phyloP scores from a whole-genome alignment of 2,888 invertebrate genomes.

The Netelia inedita region DNA sequence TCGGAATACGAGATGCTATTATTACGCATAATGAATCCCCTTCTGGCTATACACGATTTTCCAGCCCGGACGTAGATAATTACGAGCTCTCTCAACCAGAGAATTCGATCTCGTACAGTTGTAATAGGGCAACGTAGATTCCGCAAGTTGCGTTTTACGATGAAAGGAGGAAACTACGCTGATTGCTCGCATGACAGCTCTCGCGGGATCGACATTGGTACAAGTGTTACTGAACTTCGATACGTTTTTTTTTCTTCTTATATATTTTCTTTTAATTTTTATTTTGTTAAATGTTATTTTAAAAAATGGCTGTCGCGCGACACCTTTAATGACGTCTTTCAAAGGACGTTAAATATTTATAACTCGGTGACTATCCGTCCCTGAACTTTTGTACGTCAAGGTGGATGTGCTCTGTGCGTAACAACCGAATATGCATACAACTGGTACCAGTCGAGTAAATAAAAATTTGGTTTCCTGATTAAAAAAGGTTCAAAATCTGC shows the following conservation, averaged over 20 bases:
- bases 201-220: too few relatives aligned
- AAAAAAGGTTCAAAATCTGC: too few relatives aligned
- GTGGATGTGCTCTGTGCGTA: neutral
- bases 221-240: too few relatives aligned
- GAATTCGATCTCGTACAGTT: constrained; percentile 8
- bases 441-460: neutral
- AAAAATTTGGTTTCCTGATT: too few relatives aligned
- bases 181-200: constrained; percentile 1
- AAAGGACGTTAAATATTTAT: neutral
- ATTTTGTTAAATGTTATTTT: too few relatives aligned
- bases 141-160: constrained; percentile 2
- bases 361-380: neutral
- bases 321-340: neutral
- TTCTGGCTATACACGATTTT: neutral
- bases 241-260: too few relatives aligned
- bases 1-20: neutral
- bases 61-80: constrained; percentile 15
- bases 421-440: neutral
- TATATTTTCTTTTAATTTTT: too few relatives aligned
- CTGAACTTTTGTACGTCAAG: neutral
- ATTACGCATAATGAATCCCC: constrained; percentile 36
- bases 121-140: neutral
- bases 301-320: too few relatives aligned
- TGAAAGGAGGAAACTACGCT: constrained; percentile 36
- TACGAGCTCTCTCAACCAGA: constrained; percentile 9